Conservation (phyloP, 1,140 invertebrate genomes). For the Solenopsis invicta region DNA sequence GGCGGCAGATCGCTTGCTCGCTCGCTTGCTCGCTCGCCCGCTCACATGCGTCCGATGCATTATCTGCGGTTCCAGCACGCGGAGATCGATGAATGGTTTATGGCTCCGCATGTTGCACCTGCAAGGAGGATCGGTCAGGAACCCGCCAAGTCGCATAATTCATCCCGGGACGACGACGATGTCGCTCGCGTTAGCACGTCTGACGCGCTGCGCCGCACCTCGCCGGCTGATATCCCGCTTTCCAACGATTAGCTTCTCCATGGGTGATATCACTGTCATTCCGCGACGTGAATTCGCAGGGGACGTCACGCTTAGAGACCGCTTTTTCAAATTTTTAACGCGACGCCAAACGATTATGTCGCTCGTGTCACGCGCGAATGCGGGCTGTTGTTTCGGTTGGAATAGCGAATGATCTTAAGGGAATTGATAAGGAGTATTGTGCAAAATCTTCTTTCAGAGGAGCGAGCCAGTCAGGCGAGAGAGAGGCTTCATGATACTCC, state of each 20-base stretch:
- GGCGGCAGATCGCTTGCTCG: background rate
- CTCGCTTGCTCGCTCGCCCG: background rate
- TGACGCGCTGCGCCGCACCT: background rate
- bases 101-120: conserved; percentile 56
- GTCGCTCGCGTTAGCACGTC: conserved; percentile 45
- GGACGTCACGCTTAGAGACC: background rate
- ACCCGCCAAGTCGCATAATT: conserved; percentile 57
- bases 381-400: background rate
- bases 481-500: too few species aligned
- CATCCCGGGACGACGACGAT: conserved; percentile 47
- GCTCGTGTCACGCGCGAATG: background rate
- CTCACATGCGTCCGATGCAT: conserved; percentile 27
- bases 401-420: conserved; percentile 25
- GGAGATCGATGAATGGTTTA: conserved; percentile 57
- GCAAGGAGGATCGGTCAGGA: conserved; percentile 40
- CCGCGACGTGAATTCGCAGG: background rate
- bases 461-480: background rate
- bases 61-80: conserved; percentile 56
- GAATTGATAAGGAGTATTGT: conserved; percentile 27
- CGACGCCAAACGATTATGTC: conserved; percentile 14
- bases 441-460: background rate
- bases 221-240: conserved; percentile 30
- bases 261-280: conserved; percentile 22
- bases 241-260: conserved; percentile 51
- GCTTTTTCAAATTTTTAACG: conserved; percentile 23